Percentiles rank a stretch among this genome's conserved stretches.
These are phyloP conservation scores for Gasteruption jaculator DNA, from an alignment of 2,888 invertebrate genomes.

Conservation along the genomic window DNA sequence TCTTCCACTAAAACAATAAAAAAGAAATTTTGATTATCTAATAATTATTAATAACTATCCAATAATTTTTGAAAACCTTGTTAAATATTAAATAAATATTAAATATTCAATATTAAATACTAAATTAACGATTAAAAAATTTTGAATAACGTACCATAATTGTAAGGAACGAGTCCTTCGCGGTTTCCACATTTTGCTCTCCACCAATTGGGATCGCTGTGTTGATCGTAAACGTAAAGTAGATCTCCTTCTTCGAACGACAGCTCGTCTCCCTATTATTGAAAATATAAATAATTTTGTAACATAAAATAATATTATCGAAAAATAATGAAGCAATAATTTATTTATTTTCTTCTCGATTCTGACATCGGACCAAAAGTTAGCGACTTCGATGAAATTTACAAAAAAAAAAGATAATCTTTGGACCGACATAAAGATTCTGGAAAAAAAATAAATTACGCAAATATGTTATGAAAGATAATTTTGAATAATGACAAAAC, in stretches of 20 bases:
- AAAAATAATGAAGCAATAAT: not conserved
- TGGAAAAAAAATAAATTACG: too few relatives aligned
- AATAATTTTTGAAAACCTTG: not conserved
- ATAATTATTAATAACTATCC: conserved; percentile 2
- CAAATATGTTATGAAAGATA: not conserved
- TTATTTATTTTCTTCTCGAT: not conserved
- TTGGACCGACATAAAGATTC: too few relatives aligned
- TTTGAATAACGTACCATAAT: conserved; percentile 54
- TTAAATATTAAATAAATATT: conserved; percentile 1
- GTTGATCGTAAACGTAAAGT: conserved; percentile 58
- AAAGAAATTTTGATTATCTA: not conserved
- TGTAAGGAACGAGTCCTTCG: conserved; percentile 59
- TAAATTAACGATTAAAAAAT: not conserved
- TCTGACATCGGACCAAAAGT: too few relatives aligned
- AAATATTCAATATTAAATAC: not conserved
- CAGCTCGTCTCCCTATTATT: conserved; percentile 56
- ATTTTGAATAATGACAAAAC: conserved; percentile 6
- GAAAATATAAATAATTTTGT: conserved; percentile 11
- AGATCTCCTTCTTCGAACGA: conserved; percentile 63
- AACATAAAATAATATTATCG: conserved; percentile 1
- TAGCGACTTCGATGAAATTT: too few relatives aligned
- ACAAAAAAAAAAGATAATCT: too few relatives aligned
- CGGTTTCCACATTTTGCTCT: conserved; percentile 56
- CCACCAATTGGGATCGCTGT: conserved; percentile 54
- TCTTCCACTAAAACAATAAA: conserved; percentile 59